phyloP scores from a whole-genome alignment of 2,888 invertebrate genomes.

The Rhynchonema sp. region DNA sequence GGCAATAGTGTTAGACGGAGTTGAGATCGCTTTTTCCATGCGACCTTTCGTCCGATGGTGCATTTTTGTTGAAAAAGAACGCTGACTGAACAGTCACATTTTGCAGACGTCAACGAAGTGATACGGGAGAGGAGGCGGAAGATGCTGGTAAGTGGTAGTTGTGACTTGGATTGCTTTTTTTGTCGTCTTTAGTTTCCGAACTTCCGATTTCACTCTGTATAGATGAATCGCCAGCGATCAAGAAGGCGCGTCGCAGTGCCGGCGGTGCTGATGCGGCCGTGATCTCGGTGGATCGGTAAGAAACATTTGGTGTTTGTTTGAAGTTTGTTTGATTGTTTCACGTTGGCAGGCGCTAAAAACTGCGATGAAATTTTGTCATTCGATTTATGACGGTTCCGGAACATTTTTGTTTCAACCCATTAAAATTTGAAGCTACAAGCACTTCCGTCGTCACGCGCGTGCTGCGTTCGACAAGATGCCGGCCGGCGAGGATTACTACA shows the following conservation, averaged over 20 bases:
- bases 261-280: not conserved
- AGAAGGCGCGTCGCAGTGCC: not conserved
- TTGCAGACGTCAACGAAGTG: not conserved
- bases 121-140: not conserved
- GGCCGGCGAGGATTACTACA: not conserved
- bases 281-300: not conserved
- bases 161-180: not conserved
- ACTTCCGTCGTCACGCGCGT: slow-evolving; percentile 53
- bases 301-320: too few relatives aligned
- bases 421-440: slow-evolving; percentile 35
- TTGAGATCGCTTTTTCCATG: too few relatives aligned
- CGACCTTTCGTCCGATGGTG: too few relatives aligned
- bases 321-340: too few relatives aligned
- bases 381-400: too few relatives aligned
- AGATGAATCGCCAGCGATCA: not conserved
- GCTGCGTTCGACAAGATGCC: slow-evolving; percentile 33
- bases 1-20: too few relatives aligned
- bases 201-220: too few relatives aligned
- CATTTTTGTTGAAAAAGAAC: not conserved
- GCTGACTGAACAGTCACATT: not conserved
- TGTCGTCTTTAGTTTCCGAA: too few relatives aligned
- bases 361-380: too few relatives aligned
- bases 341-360: too few relatives aligned
- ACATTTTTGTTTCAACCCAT: slow-evolving; percentile 4
- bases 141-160: not conserved